phyloP scores from a whole-genome alignment of 2,113 vertebrate genomes.

The Calonectris borealis region DNA sequence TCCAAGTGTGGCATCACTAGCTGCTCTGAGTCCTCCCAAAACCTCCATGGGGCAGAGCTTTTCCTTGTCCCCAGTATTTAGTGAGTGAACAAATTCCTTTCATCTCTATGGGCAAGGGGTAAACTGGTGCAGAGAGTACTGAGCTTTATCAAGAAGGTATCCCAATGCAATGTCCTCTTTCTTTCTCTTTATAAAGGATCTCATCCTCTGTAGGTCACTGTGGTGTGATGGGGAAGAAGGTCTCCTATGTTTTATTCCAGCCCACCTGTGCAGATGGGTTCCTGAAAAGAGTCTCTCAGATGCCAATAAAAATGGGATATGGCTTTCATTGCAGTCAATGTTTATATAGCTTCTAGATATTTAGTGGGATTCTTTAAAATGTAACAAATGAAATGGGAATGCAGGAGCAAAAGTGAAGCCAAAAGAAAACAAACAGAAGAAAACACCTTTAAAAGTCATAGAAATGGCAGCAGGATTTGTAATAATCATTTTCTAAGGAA shows the following conservation, averaged over 20 bases:
- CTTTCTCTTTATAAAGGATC: background rate
- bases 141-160: background rate
- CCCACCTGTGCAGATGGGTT: background rate
- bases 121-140: background rate
- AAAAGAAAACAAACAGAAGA: background rate
- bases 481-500: background rate
- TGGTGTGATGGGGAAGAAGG: background rate
- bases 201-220: background rate
- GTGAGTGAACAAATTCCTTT: background rate
- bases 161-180: background rate
- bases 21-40: background rate
- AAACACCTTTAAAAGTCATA: background rate
- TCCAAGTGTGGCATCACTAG: background rate
- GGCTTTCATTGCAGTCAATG: background rate
- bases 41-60: background rate
- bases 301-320: background rate
- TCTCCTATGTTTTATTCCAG: background rate
- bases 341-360: background rate
- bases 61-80: background rate
- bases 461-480: background rate
- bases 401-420: background rate
- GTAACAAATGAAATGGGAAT: background rate
- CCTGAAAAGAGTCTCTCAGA: background rate
- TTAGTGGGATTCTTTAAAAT: background rate
- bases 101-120: background rate